Percentiles rank a stretch among this genome's conserved stretches.
phyloP scores from a whole-genome alignment of 2,797 vertebrate species.

The Spatula versicolor region DNA sequence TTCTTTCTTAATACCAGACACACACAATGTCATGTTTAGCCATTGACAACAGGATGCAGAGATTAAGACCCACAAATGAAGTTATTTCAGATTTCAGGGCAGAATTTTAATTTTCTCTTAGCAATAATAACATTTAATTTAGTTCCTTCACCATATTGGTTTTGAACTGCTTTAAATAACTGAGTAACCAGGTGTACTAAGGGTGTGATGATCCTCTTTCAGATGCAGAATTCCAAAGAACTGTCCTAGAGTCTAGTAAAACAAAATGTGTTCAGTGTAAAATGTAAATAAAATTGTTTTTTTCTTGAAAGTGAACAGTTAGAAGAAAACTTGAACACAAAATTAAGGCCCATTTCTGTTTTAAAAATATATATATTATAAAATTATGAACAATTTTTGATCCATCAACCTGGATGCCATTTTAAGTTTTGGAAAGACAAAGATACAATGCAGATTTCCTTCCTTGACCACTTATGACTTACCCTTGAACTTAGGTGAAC shows the following conservation, averaged over 20 bases:
- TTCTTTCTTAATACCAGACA: background rate
- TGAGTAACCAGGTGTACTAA: background rate
- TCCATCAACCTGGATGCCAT: background rate
- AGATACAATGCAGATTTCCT: conserved; percentile 24
- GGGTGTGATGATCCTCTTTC: background rate
- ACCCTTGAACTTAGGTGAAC: conserved; percentile 59
- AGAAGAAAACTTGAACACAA: background rate
- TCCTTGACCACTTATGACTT: conserved; percentile 47
- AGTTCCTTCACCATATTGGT: background rate
- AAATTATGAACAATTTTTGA: background rate
- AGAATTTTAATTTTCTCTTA: background rate
- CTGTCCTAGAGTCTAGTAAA: background rate
- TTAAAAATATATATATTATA: background rate
- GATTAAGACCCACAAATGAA: background rate
- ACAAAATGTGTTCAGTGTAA: background rate
- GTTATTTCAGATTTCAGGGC: background rate
- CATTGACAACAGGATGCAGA: background rate
- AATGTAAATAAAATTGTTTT: background rate
- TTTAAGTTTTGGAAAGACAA: background rate
- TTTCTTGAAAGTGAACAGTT: background rate
- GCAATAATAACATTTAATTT: background rate
- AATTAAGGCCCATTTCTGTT: background rate
- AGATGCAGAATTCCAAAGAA: background rate
- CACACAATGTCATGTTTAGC: background rate
- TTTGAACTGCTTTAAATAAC: background rate